Evolutionary conservation across 2,888 invertebrate species (phyloP).

Genomic region (Epinotia ramella): DNA sequence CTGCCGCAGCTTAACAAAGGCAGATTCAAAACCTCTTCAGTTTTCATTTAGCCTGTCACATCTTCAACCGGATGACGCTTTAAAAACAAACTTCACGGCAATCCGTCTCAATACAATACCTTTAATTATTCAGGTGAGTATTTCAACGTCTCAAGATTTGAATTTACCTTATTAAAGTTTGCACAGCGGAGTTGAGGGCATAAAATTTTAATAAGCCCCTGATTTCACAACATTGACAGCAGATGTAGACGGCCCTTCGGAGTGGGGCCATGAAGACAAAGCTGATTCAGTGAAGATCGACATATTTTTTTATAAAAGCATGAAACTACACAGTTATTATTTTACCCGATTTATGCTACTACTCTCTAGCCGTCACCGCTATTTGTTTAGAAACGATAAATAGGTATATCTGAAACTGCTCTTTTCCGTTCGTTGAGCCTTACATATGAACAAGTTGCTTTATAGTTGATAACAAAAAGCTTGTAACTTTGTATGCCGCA

Average conservation of each 20-base stretch:
- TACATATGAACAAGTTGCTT: too few species aligned
- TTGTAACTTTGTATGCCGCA: too few species aligned
- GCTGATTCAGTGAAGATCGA: not conserved
- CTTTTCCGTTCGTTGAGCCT: too few species aligned
- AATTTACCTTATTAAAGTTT: slow-evolving; percentile 53
- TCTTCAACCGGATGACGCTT: slow-evolving; percentile 14
- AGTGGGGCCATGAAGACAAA: slow-evolving; percentile 59
- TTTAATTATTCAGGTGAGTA: slow-evolving; percentile 44
- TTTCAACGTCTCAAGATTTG: slow-evolving; percentile 43
- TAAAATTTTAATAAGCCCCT: slow-evolving; percentile 69
- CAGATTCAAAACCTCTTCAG: slow-evolving; percentile 8
- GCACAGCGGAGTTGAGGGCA: slow-evolving; percentile 59
- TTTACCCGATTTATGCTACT: too few species aligned
- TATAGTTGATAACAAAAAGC: too few species aligned
- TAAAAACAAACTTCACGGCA: slow-evolving; percentile 38
- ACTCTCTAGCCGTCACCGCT: too few species aligned
- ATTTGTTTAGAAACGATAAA: too few species aligned
- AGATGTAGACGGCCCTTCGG: slow-evolving; percentile 53
- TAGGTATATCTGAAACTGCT: too few species aligned
- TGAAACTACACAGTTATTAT: not conserved
- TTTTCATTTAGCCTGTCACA: slow-evolving; percentile 6
- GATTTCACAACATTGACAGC: slow-evolving; percentile 68
- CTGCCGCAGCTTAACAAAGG: not conserved
- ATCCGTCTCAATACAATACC: slow-evolving; percentile 44
- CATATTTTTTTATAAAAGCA: not conserved